Base-by-base conservation (phyloP, 1,140 invertebrate genomes). In the Magallana gigas region DNA sequence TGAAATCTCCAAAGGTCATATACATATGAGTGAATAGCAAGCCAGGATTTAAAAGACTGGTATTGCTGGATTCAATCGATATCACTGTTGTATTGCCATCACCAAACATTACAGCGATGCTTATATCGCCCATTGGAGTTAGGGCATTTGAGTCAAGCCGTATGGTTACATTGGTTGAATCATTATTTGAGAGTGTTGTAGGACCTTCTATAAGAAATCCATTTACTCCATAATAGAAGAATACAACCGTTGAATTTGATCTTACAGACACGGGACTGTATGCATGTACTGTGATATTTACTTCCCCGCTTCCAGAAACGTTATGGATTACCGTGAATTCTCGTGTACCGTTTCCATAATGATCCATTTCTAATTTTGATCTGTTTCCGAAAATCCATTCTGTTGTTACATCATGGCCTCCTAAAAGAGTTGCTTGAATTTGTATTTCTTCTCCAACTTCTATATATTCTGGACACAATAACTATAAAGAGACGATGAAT, bases 221-320 rank as follows among this genome's bases (percentile, higher is more conserved):
- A 23, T 76, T 76, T 8, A 76, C 68, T 29, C 29, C 68, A 76
- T 76, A 76, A 76, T 76, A 76, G 68, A 29, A 76, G 68, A 76
- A 76, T 8, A 76, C 68, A 11, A 76, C 23, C 36, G 68, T 76
- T 76, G 68, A 23, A 11, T 76, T 76, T 11, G 7, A 76, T 76
- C 6, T 29, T 12, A 29, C 23, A 4, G 68, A 76, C 2, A 76
- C 68, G 12, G 68, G 68, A 76, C 18, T 76, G 5, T 12, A 12
- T 23, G 68, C 68, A 18, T 29, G 11, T 29, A 29, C 68, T 12
- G 68, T 76, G 68, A 76, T 76, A 12, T 76, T 76, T 29, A 76
- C 23, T 12, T 76, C 68, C 9, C 68, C 68, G 8, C 23, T 76
- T 76, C 68, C 68, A 29, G 68, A 76, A 8, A 76, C 68, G 36